These are phyloP conservation scores for Pachycephus smyrnensis DNA, from an alignment of 2,888 invertebrate species.

Conservation along the genomic window DNA sequence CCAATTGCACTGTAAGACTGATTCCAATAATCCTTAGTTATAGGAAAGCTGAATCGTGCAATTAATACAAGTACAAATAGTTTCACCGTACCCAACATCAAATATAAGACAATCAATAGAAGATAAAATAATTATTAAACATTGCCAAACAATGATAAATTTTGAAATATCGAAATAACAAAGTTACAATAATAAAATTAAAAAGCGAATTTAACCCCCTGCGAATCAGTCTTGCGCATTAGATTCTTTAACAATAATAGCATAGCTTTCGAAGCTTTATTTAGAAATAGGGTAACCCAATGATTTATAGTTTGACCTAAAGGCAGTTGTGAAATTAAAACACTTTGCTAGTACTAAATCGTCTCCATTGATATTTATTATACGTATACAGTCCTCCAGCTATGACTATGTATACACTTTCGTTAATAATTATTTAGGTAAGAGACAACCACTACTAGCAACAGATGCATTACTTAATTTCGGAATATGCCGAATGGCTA, in stretches of 20 bases:
- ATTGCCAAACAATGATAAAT: not conserved
- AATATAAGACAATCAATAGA: not conserved
- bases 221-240: constrained; percentile 8
- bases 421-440: not conserved
- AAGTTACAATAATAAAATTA: not conserved
- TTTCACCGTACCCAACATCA: not conserved
- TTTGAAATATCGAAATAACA: not conserved
- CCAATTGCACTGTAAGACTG: constrained; percentile 8
- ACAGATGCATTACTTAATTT: constrained; percentile 30
- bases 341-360: constrained; percentile 26
- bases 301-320: constrained; percentile 22
- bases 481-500: constrained; percentile 39
- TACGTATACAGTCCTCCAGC: not conserved
- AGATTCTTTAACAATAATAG: constrained; percentile 19
- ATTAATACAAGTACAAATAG: not conserved
- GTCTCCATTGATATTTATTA: constrained; percentile 2
- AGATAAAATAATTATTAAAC: not conserved
- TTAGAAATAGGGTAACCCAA: constrained; percentile 24
- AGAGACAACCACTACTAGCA: constrained; percentile 11
- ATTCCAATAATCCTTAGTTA: constrained; percentile 6
- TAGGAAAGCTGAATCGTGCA: not conserved
- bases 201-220: constrained; percentile 1
- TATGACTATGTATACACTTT: not conserved
- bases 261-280: constrained; percentile 31
- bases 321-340: constrained; percentile 14